Percentiles rank a stretch among this genome's conserved stretches.
Conservation (phyloP, 2,113 vertebrate genomes). For the Zapus hudsonius region DNA sequence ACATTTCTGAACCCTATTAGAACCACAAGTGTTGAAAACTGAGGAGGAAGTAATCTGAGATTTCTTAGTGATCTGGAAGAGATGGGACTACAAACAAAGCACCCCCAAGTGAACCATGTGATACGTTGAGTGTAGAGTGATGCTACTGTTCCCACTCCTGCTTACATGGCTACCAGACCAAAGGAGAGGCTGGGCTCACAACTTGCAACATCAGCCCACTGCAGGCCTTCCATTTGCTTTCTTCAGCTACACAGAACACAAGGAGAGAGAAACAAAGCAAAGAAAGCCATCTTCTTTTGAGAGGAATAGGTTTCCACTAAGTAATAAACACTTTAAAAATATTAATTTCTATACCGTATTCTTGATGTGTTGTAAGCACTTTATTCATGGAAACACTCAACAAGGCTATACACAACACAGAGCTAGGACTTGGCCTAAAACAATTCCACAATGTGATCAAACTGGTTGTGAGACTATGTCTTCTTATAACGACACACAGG, state of each 20-base stretch:
- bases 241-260: constrained; percentile 85
- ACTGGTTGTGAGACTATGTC: constrained; percentile 74
- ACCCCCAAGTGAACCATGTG: constrained; percentile 85
- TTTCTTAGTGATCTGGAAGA: constrained; percentile 82
- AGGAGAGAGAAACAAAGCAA: constrained; percentile 76
- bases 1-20: constrained; percentile 85
- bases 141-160: constrained; percentile 83
- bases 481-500: constrained; percentile 73
- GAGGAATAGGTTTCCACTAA: constrained; percentile 54
- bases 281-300: constrained; percentile 71
- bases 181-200: no score
- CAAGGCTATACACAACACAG: neutral
- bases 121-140: constrained; percentile 85
- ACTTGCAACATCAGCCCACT: constrained; percentile 82
- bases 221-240: constrained; percentile 84
- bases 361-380: constrained; percentile 4
- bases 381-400: constrained; percentile 67
- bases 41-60: constrained; percentile 83
- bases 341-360: constrained; percentile 17
- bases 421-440: constrained; percentile 74
- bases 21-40: constrained; percentile 86
- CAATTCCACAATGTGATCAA: constrained; percentile 80
- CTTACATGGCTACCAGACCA: constrained; percentile 86
- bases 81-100: constrained; percentile 73
- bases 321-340: constrained; percentile 53